phyloP scores from a whole-genome alignment of 2,113 vertebrate genomes.

The Solea solea region DNA sequence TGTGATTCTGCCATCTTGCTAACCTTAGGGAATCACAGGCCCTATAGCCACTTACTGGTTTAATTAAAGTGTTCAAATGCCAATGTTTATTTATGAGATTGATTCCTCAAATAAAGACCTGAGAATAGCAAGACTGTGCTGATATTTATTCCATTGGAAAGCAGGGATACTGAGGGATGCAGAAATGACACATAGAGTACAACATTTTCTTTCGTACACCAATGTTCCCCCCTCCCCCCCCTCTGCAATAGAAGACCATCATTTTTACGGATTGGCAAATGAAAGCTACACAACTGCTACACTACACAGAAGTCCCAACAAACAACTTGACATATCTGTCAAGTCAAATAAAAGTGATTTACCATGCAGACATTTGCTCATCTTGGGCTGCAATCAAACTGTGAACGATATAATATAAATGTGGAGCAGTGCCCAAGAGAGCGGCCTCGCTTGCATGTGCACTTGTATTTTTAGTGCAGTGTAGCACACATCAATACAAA shows the following conservation, averaged over 20 bases:
- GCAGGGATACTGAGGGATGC: background rate
- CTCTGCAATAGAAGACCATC: no score
- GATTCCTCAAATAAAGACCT: conserved; percentile 49
- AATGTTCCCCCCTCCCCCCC: background rate
- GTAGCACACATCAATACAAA: background rate
- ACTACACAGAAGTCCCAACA: conserved; percentile 21
- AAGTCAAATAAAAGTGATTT: conserved; percentile 40
- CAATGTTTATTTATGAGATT: conserved; percentile 71
- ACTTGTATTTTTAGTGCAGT: background rate
- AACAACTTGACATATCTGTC: conserved; percentile 24
- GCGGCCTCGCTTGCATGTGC: background rate
- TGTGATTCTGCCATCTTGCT: conserved; percentile 36
- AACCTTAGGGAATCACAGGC: conserved; percentile 52
- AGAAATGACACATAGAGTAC: background rate
- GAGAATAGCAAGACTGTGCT: conserved; percentile 26
- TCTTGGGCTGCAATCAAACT: conserved; percentile 21
- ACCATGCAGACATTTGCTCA: conserved; percentile 34
- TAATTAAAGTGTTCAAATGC: conserved; percentile 61
- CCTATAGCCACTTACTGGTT: conserved; percentile 41
- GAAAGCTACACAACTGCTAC: background rate
- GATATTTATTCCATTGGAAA: conserved; percentile 25
- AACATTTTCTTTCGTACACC: background rate
- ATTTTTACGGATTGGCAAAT: no score
- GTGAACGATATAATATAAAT: conserved; percentile 16
- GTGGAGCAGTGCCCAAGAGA: conserved; percentile 32